Evolutionary conservation across 1,140 invertebrate species (phyloP).

Genomic region (Bombus impatiens): DNA sequence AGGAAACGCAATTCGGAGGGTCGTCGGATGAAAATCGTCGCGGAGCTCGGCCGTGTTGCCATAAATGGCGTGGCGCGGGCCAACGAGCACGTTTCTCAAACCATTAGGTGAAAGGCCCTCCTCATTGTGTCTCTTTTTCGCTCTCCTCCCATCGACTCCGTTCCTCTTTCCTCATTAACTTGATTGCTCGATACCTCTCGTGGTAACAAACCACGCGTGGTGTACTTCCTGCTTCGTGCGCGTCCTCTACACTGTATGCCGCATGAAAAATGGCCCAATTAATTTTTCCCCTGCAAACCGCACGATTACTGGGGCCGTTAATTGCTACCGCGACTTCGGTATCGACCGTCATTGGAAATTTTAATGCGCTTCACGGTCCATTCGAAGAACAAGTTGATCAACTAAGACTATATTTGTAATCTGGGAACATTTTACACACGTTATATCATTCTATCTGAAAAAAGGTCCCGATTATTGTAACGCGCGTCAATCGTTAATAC

Average conservation of each 20-base stretch:
- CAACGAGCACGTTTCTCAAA: constrained; percentile 50
- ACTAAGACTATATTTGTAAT: background rate
- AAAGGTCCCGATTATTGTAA: too few species aligned
- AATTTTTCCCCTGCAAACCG: constrained; percentile 2
- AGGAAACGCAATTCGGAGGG: background rate
- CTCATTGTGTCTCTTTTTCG: constrained; percentile 6
- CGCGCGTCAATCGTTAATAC: too few species aligned
- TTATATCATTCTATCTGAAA: too few species aligned
- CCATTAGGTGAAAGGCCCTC: constrained; percentile 55
- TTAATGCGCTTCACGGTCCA: background rate
- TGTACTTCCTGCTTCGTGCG: constrained; percentile 28
- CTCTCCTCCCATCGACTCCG: background rate
- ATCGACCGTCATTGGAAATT: constrained; percentile 23
- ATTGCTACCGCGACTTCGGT: constrained; percentile 15
- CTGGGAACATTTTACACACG: too few species aligned
- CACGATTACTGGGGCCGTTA: constrained; percentile 37
- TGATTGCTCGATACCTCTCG: constrained; percentile 49
- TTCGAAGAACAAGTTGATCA: background rate
- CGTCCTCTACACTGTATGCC: background rate
- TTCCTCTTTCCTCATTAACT: constrained; percentile 50
- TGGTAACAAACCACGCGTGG: constrained; percentile 34
- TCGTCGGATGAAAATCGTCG: constrained; percentile 9
- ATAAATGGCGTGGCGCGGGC: constrained; percentile 44
- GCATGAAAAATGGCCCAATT: constrained; percentile 52
- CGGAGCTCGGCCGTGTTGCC: background rate